Evolutionary conservation across 2,113 vertebrate species (phyloP).

Genomic region (Oryctolagus cuniculus): DNA sequence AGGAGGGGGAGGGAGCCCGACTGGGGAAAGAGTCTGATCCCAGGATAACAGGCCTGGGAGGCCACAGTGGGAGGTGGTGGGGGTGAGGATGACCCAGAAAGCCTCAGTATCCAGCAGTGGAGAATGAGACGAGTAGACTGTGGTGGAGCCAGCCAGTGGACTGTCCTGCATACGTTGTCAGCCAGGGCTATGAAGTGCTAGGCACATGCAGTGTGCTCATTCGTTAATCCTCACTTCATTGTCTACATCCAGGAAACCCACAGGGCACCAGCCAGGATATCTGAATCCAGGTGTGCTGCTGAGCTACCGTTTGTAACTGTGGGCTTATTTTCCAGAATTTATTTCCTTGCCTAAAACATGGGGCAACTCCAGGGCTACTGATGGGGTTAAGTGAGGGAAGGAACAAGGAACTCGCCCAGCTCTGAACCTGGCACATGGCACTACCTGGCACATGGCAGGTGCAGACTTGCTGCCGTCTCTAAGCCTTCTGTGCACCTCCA

Average conservation of each 20-base stretch:
- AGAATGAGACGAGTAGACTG: not conserved
- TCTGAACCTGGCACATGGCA: not conserved
- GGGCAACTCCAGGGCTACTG: not conserved
- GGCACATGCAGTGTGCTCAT: not conserved
- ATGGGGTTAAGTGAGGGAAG: not conserved
- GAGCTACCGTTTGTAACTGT: not conserved
- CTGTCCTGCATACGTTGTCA: not conserved
- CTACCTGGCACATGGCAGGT: not conserved
- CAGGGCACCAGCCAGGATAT: not conserved
- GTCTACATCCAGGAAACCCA: conserved; percentile 28
- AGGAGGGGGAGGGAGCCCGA: not conserved
- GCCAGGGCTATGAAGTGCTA: not conserved
- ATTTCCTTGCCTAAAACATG: not conserved
- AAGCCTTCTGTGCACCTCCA: accelerated
- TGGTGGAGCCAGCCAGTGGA: not conserved
- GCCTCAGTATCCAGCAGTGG: not conserved
- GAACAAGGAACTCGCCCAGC: not conserved
- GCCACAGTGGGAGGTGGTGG: not conserved
- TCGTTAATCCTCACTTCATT: conserved; percentile 7
- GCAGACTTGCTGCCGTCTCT: not conserved
- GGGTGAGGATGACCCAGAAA: not conserved
- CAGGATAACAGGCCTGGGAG: not conserved
- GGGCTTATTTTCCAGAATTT: conserved; percentile 7
- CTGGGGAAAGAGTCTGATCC: not conserved
- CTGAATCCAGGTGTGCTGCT: not conserved